Conservation (phyloP, 2,888 invertebrate species). For the Orchesellides sinensis region DNA sequence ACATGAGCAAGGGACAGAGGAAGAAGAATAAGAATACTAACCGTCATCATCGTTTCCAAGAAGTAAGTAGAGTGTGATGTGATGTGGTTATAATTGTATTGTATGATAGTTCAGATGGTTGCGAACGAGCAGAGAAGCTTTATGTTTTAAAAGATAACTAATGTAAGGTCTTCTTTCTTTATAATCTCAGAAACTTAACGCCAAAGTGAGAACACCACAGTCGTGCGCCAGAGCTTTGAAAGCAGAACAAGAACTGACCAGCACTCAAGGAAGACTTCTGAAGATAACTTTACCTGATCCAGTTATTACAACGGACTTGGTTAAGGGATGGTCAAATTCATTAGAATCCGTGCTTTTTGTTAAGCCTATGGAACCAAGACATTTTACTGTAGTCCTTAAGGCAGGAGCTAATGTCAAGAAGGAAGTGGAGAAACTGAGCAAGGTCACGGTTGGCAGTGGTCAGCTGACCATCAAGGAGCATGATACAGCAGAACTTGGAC, state of each 20-base stretch:
- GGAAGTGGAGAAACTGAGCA: conserved; percentile 70
- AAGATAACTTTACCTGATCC: conserved; percentile 68
- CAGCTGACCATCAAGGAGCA: conserved; percentile 67
- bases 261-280: conserved; percentile 56
- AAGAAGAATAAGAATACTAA: conserved; percentile 58
- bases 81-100: no score
- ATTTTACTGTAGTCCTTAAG: conserved; percentile 71
- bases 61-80: conserved; percentile 61
- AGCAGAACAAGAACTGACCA: conserved; percentile 66
- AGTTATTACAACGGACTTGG: conserved; percentile 43
- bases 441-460: conserved; percentile 60
- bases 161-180: no score
- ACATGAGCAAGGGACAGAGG: neutral
- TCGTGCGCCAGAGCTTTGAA: conserved; percentile 68
- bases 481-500: conserved; percentile 34
- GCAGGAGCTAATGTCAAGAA: conserved; percentile 70
- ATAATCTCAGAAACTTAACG: conserved; percentile 61
- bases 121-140: no score
- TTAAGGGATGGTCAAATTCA: conserved; percentile 59
- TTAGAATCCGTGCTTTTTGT: conserved; percentile 72
- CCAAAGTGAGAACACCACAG: conserved; percentile 60
- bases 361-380: conserved; percentile 68
- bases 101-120: no score
- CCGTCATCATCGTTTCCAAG: conserved; percentile 65
- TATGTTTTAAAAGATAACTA: neutral